Percentiles rank a stretch among this genome's conserved stretches.
These are phyloP conservation scores for Clytia hemisphaerica DNA, from an alignment of 30 jellyfish, hydroid and myxozoan genomes.

Conservation along the genomic window DNA sequence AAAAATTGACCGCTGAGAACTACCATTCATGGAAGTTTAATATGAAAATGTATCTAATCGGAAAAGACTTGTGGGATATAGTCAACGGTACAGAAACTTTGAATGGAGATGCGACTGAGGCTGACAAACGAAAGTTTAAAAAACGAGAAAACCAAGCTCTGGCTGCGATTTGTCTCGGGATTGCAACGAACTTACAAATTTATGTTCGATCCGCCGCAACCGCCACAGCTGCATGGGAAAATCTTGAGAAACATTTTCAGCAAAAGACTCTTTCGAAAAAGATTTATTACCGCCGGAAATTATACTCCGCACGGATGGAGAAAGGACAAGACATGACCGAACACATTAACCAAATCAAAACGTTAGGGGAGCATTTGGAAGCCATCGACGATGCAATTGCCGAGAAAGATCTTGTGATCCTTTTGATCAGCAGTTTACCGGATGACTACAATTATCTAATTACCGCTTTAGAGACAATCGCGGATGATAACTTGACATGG, in stretches of 20 bases:
- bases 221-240: slow-evolving; percentile 72
- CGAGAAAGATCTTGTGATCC: slow-evolving; percentile 28
- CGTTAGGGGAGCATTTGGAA: slow-evolving; percentile 38
- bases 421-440: slow-evolving; percentile 28
- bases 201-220: slow-evolving; percentile 45
- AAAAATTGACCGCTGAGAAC: too few relatives aligned
- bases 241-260: slow-evolving; percentile 40
- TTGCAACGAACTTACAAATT: slow-evolving; percentile 34
- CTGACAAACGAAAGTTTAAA: too few relatives aligned
- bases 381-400: slow-evolving; percentile 37
- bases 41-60: too few relatives aligned
- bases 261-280: slow-evolving; percentile 39
- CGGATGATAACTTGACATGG: too few relatives aligned
- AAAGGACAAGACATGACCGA: slow-evolving; percentile 29
- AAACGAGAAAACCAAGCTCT: too few relatives aligned
- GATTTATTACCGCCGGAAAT: slow-evolving; percentile 39
- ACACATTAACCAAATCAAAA: slow-evolving; percentile 42
- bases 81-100: too few relatives aligned
- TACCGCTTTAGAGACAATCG: slow-evolving; percentile 50
- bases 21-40: too few relatives aligned
- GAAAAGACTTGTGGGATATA: too few relatives aligned
- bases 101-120: too few relatives aligned
- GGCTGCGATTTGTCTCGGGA: too few relatives aligned
- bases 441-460: slow-evolving; percentile 30
- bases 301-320: slow-evolving; percentile 38